Percentiles rank a stretch among this genome's conserved stretches.
These are phyloP conservation scores for Cataglyphis altisquamis DNA, from an alignment of 2,888 invertebrate genomes.

Conservation along the genomic window DNA sequence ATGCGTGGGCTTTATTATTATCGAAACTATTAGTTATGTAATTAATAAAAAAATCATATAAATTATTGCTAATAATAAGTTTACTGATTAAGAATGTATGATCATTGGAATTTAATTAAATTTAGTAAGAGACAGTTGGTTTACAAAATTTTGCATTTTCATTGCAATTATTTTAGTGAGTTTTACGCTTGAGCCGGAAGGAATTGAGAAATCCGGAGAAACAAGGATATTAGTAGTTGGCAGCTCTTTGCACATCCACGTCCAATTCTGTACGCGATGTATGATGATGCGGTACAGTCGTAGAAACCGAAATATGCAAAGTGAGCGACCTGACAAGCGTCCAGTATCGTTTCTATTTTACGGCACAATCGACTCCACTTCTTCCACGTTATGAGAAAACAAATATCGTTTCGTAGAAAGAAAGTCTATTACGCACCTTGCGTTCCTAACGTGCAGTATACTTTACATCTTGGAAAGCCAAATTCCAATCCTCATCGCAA, in stretches of 20 bases:
- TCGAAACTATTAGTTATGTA: not conserved
- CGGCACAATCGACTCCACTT: slow-evolving; percentile 35
- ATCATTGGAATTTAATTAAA: not conserved
- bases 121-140: not conserved
- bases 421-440: slow-evolving; percentile 14
- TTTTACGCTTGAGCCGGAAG: not conserved
- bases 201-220: not conserved
- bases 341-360: slow-evolving; percentile 31
- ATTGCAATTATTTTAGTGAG: not conserved
- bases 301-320: slow-evolving; percentile 29
- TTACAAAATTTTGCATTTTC: not conserved
- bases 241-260: slow-evolving; percentile 5
- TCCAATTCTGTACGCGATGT: slow-evolving; percentile 7
- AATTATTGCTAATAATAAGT: not conserved
- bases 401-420: slow-evolving; percentile 41
- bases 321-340: slow-evolving; percentile 28
- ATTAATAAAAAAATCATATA: not conserved
- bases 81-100: not conserved
- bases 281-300: not conserved
- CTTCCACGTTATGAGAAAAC: slow-evolving; percentile 23
- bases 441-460: slow-evolving; percentile 8
- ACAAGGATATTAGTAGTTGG: slow-evolving; percentile 3
- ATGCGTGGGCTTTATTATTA: not conserved
- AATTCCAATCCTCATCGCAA: not conserved
- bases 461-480: not conserved